Evolutionary conservation across 64 coral and sea anemone species (phyloP), one percentile per base, ranked within the genome.

Genomic region (Orbicella faveolata): DNA sequence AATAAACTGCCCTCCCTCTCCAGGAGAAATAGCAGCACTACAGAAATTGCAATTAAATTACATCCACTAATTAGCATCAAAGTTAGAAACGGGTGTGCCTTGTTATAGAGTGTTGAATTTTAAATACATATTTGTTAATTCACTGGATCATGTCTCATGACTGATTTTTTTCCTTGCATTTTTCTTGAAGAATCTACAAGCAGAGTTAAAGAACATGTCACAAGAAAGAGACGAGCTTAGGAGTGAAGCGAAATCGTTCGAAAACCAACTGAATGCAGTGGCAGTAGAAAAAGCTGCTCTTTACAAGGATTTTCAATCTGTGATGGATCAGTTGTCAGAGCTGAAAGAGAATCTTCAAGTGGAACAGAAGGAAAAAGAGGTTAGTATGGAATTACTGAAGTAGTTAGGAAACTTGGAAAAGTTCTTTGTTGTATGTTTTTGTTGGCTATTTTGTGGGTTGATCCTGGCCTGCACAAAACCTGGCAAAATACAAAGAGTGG

Each of bases 271-370:
- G 4, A 85, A 73, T 20, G 82, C 36, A 1, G 65, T 21, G n/a
- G 37, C 23, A 26, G 82, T 72, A 33, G 82, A 72, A 52, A 85
- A 73, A 20, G 39, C 36, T 10, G 82, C 65, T 16, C 14, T 65
- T 72, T 37, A 85, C 63, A 85, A 66, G 82, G 63, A 54, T 55
- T 52, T 85, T 23, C 36, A 85, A 37, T 85, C 65, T 14, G 82
- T 85, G 0, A 85, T 41, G 65, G 72, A 52, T 52, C 63, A 73
- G 6, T 21, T 85, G 21, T 39, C 68, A 11, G 3, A 73, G 63
- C 65, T 85, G 36, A 85, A 85, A 41, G 82, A 85, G 21, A 85
- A 85, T 36, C 82, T 85, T 85, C 82, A 85, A 73, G 23, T 85
- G 25, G 82, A 85, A 72, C 82, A 72, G 39, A 85, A 73, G 82